Evolutionary conservation across 1,140 invertebrate species (phyloP).

Genomic region (Drosophila leontia): DNA sequence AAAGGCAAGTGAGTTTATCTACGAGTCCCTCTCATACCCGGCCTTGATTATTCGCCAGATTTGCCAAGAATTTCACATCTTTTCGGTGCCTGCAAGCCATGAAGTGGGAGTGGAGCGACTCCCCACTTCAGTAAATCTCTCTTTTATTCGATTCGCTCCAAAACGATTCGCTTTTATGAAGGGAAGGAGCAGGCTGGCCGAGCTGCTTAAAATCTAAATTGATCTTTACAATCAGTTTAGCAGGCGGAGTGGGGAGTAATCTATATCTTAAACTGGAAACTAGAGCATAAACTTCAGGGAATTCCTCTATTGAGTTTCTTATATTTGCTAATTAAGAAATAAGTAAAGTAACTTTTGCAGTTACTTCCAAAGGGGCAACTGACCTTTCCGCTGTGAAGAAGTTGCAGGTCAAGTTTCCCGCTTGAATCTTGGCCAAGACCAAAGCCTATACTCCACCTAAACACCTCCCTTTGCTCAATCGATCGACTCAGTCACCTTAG

Average conservation of each 20-base stretch:
- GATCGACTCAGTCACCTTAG: constrained; percentile 33
- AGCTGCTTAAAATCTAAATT: constrained; percentile 18
- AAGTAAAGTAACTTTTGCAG: neutral
- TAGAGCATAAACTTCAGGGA: neutral
- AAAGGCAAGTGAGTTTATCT: constrained; percentile 41
- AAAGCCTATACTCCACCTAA: neutral
- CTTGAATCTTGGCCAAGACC: neutral
- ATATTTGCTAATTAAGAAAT: neutral
- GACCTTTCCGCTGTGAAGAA: neutral
- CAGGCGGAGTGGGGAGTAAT: neutral
- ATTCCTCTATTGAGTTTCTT: neutral
- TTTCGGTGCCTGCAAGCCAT: constrained; percentile 1
- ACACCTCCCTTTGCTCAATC: constrained; percentile 5
- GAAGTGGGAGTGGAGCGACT: neutral
- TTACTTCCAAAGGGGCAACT: neutral
- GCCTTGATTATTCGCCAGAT: constrained; percentile 42
- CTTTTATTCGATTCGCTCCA: constrained; percentile 24
- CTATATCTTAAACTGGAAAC: neutral
- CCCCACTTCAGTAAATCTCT: constrained; percentile 4
- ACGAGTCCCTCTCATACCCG: constrained; percentile 17
- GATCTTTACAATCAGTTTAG: constrained; percentile 20
- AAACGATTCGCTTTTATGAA: constrained; percentile 3
- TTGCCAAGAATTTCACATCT: constrained; percentile 40
- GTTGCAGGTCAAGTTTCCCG: neutral
- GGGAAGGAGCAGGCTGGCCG: neutral